Conservation (phyloP, 2,888 invertebrate species). For the Mellilla xanthometata region DNA sequence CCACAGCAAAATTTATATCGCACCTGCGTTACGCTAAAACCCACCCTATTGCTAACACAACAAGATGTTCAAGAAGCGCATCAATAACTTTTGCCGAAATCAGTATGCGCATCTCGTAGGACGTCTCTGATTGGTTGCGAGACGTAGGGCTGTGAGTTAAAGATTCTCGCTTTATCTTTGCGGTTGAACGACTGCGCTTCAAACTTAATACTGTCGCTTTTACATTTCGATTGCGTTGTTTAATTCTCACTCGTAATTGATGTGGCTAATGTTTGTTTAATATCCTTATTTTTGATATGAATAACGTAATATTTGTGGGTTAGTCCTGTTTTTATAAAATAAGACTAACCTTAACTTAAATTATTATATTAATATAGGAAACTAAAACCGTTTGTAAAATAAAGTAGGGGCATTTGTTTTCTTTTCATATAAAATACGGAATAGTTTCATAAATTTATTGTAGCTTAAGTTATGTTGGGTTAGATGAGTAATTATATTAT, state of each 20-base stretch:
- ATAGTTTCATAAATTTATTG: too few relatives aligned
- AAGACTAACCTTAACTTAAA: too few relatives aligned
- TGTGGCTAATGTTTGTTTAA: slow-evolving; percentile 9
- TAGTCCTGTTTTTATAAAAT: too few relatives aligned
- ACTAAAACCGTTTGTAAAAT: too few relatives aligned
- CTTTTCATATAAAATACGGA: too few relatives aligned
- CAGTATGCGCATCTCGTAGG: slow-evolving; percentile 62
- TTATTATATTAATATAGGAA: too few relatives aligned
- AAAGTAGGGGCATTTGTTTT: too few relatives aligned
- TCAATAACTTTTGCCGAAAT: slow-evolving; percentile 37
- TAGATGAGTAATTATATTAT: too few relatives aligned
- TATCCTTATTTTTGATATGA: too few relatives aligned
- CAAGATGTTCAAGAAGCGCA: slow-evolving; percentile 22
- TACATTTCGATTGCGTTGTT: slow-evolving; percentile 37
- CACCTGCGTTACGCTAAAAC: slow-evolving; percentile 17
- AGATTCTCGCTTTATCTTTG: slow-evolving; percentile 67
- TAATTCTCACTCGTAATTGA: slow-evolving; percentile 3
- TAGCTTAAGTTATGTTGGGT: too few relatives aligned
- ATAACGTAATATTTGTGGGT: too few relatives aligned
- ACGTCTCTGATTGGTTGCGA: slow-evolving; percentile 67
- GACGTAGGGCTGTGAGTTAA: slow-evolving; percentile 50
- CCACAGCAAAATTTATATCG: slow-evolving; percentile 5
- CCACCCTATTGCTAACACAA: slow-evolving; percentile 13
- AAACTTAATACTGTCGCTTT: slow-evolving; percentile 50
- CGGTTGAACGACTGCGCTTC: slow-evolving; percentile 59